Conservation (phyloP, 2,113 vertebrate species). For the Oreochromis tanganicae region DNA sequence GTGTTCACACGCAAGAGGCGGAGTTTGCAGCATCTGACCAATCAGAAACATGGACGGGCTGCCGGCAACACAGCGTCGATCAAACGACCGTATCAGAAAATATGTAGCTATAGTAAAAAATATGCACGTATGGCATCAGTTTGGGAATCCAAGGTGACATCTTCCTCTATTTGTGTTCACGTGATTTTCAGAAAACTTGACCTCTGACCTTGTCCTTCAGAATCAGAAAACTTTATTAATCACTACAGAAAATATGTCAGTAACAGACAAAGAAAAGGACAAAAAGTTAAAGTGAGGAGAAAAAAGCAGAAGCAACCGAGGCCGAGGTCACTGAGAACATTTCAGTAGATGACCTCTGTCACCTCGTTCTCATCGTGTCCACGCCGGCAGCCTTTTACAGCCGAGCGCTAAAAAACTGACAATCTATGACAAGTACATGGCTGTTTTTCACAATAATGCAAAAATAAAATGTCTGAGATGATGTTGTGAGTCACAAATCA, state of each 20-base stretch:
- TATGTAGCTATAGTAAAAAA: too few relatives aligned
- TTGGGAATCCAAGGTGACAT: not conserved
- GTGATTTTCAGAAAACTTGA: fast-evolving
- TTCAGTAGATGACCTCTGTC: not conserved
- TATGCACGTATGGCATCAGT: too few relatives aligned
- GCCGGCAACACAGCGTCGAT: not conserved
- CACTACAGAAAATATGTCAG: not conserved
- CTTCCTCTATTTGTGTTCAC: not conserved
- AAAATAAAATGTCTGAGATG: not conserved
- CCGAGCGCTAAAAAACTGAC: fast-evolving
- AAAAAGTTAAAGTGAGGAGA: fast-evolving
- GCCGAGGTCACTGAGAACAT: not conserved
- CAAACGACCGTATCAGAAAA: not conserved
- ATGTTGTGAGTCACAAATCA: not conserved
- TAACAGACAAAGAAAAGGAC: not conserved
- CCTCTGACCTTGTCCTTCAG: not conserved
- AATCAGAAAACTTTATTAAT: too few relatives aligned
- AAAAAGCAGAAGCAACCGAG: not conserved
- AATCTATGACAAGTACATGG: not conserved
- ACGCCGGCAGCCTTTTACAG: not conserved
- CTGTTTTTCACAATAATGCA: fast-evolving
- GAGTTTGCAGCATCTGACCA: not conserved
- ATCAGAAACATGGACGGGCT: fast-evolving
- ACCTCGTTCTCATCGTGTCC: not conserved
- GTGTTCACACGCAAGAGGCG: fast-evolving